Evolutionary conservation across 1,140 invertebrate species (phyloP).

Genomic region (Anastatus disparis): DNA sequence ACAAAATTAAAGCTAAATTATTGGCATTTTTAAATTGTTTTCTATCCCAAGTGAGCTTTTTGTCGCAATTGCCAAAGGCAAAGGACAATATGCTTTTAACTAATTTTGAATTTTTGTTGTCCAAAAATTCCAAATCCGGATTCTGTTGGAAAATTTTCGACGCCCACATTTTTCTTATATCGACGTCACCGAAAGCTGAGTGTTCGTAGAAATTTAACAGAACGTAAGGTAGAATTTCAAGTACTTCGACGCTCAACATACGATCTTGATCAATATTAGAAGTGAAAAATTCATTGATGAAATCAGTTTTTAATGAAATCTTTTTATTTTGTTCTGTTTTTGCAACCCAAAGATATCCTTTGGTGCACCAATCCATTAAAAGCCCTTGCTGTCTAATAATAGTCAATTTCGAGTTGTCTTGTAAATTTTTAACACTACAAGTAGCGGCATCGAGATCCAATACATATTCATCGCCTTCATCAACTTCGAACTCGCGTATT

Average conservation of each 20-base stretch:
- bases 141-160: conserved; percentile 32
- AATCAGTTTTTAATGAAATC: conserved; percentile 7
- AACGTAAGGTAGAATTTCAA: conserved; percentile 49
- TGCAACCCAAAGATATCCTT: not conserved
- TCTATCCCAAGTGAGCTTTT: conserved; percentile 25
- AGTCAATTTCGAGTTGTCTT: conserved; percentile 52
- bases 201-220: conserved; percentile 59
- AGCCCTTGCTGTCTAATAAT: conserved; percentile 58
- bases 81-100: conserved; percentile 40
- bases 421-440: conserved; percentile 48
- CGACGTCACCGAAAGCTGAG: conserved; percentile 46
- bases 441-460: conserved; percentile 50
- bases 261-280: not conserved
- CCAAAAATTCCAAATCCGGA: conserved; percentile 4
- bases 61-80: conserved; percentile 29
- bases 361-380: conserved; percentile 47
- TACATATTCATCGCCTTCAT: conserved; percentile 13
- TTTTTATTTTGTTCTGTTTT: not conserved
- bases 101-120: conserved; percentile 39
- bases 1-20: conserved; percentile 51
- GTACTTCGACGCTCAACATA: conserved; percentile 33
- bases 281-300: conserved; percentile 53
- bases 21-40: conserved; percentile 41
- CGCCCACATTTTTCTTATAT: conserved; percentile 48
- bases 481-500: conserved; percentile 29